phyloP scores from a whole-genome alignment of 2,113 vertebrate genomes.

The Herpetotheres cachinnans region DNA sequence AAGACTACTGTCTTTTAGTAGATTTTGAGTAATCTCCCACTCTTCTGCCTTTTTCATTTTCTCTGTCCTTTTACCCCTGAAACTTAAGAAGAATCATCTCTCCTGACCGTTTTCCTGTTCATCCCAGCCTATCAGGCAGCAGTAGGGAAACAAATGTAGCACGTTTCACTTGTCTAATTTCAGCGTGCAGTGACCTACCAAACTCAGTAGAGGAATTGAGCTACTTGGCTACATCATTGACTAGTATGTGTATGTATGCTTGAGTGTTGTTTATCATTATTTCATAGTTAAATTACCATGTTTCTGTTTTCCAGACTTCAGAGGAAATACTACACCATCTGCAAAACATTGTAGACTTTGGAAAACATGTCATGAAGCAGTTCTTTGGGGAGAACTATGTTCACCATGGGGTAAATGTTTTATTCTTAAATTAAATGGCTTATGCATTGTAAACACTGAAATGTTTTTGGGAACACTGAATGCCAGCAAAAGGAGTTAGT shows the following conservation, averaged over 20 bases:
- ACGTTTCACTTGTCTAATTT: background rate
- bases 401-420: slow-evolving; percentile 87
- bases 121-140: background rate
- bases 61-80: background rate
- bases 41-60: background rate
- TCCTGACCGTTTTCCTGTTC: background rate
- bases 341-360: slow-evolving; percentile 93
- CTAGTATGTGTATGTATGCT: background rate
- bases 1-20: too few relatives aligned
- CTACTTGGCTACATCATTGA: background rate
- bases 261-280: background rate
- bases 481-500: background rate
- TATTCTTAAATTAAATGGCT: background rate
- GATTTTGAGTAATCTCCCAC: background rate
- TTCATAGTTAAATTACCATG: background rate
- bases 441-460: background rate
- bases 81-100: background rate
- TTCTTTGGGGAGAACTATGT: slow-evolving; percentile 92
- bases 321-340: slow-evolving; percentile 92
- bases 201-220: background rate
- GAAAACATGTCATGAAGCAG: slow-evolving; percentile 95
- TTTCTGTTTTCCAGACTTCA: slow-evolving; percentile 72
- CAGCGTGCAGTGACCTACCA: background rate
- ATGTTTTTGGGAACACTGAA: background rate
- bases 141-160: background rate